These are phyloP conservation scores for Aramus guarauna DNA, from an alignment of 2,113 vertebrate genomes.

Conservation along the genomic window DNA sequence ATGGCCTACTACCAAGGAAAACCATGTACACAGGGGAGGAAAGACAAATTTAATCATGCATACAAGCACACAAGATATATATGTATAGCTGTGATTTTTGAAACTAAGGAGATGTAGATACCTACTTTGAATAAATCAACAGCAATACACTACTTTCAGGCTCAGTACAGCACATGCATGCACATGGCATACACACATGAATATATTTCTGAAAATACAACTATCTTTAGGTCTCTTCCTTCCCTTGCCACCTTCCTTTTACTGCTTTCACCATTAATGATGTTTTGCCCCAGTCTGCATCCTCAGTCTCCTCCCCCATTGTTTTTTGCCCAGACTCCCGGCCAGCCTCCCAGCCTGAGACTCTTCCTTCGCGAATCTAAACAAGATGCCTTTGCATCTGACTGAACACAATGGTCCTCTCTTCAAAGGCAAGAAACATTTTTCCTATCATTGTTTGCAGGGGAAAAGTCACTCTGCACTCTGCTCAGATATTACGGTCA, in stretches of 20 bases:
- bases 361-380: slow-evolving; percentile 37
- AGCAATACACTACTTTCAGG: background rate
- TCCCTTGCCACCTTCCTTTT: background rate
- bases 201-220: background rate
- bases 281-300: background rate
- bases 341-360: background rate
- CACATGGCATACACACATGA: background rate
- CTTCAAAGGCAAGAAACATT: slow-evolving; percentile 55
- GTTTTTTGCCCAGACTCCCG: background rate
- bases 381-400: slow-evolving; percentile 56
- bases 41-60: background rate
- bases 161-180: background rate
- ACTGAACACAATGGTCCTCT: slow-evolving; percentile 47
- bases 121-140: background rate
- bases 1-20: background rate
- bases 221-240: background rate
- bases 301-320: background rate
- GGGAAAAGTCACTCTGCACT: slow-evolving; percentile 47
- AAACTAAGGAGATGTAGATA: background rate
- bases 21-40: background rate
- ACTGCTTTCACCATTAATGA: background rate
- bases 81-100: background rate
- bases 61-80: background rate
- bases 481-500: background rate
- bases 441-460: slow-evolving; percentile 64